phyloP scores from a whole-genome alignment of 1,140 invertebrate genomes.

The Drepana arcuata region DNA sequence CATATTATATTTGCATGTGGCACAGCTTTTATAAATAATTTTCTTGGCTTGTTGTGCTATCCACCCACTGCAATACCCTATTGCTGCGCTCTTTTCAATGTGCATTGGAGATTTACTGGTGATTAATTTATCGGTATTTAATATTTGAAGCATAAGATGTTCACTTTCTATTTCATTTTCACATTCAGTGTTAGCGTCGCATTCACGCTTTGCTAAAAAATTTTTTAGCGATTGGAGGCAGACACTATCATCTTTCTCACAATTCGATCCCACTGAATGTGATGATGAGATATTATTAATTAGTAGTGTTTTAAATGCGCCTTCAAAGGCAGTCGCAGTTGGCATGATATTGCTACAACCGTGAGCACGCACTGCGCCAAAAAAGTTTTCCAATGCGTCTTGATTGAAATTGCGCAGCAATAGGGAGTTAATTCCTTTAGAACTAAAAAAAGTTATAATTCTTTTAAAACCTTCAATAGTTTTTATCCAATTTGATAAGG shows the following conservation, averaged over 20 bases:
- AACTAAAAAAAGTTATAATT: constrained; percentile 14
- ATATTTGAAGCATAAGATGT: not conserved
- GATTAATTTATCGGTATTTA: not conserved
- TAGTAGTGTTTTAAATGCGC: constrained; percentile 7
- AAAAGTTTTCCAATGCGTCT: constrained; percentile 20
- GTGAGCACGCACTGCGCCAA: constrained; percentile 16
- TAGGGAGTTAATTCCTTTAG: constrained; percentile 12
- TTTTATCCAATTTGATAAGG: constrained; percentile 30
- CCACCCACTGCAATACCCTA: not conserved
- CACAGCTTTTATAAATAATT: too few relatives aligned
- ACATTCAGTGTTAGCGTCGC: not conserved
- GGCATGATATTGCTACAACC: constrained; percentile 9
- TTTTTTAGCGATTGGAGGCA: constrained; percentile 2
- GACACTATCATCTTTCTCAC: constrained; percentile 15
- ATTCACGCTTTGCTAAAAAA: constrained; percentile 2
- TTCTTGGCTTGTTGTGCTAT: too few relatives aligned
- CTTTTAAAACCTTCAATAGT: constrained; percentile 27
- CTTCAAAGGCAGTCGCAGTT: constrained; percentile 6
- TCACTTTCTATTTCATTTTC: not conserved
- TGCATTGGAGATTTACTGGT: too few relatives aligned
- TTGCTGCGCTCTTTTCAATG: not conserved
- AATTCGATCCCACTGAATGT: constrained; percentile 13
- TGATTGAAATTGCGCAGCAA: constrained; percentile 24
- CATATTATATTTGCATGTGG: too few relatives aligned
- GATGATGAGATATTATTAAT: constrained; percentile 15